Percentiles rank a stretch among this genome's conserved stretches.
phyloP scores from a whole-genome alignment of 2,113 vertebrate species.

The Illadopsis cleaveri region DNA sequence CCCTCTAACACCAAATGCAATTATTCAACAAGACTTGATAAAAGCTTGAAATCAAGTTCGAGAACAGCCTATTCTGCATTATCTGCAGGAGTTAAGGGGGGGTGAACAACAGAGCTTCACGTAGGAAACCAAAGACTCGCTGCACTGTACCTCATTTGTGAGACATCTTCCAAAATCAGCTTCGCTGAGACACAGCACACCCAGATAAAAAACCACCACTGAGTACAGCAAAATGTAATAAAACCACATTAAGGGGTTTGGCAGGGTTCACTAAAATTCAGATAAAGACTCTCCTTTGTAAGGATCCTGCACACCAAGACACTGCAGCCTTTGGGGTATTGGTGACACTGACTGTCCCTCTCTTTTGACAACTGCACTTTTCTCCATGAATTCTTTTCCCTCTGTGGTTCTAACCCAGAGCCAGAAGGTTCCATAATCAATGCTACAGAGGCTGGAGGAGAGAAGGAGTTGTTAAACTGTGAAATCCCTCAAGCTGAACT shows the following conservation, averaged over 20 bases:
- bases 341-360: neutral
- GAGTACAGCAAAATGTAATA: neutral
- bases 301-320: neutral
- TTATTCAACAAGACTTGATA: neutral
- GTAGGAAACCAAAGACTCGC: neutral
- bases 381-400: neutral
- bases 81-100: neutral
- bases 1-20: neutral
- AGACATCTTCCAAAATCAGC: conserved; percentile 8
- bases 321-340: neutral
- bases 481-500: neutral
- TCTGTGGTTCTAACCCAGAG: neutral
- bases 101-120: neutral
- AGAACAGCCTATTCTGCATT: neutral
- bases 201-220: neutral
- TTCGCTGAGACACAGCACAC: neutral
- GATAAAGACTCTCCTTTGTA: neutral
- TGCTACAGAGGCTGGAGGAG: neutral
- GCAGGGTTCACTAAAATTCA: neutral
- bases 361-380: neutral
- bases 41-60: neutral
- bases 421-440: neutral
- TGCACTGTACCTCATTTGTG: neutral
- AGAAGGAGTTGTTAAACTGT: neutral
- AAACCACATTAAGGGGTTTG: neutral